Evolutionary conservation across 2,113 vertebrate species (phyloP), one percentile per base, ranked within the genome.

Genomic region (Platycercus adscitus): DNA sequence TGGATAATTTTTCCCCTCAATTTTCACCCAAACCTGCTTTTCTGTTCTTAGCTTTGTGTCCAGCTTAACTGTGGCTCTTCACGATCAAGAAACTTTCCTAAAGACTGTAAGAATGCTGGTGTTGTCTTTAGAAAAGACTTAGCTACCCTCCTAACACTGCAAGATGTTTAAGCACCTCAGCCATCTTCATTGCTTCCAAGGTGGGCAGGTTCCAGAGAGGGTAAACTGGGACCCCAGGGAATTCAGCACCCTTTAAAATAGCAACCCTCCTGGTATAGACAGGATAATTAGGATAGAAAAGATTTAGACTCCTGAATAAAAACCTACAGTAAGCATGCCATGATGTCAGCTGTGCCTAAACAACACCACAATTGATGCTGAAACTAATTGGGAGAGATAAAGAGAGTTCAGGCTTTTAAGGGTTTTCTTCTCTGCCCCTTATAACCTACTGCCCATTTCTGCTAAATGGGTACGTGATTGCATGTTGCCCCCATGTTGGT

Each of bases 341-440:
- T 20, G 44, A 90, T 13, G 60, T 18, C 89, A 66, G 28, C 20
- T 71, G 41, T 49, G 17, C 29, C 37, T 76, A 43, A 80, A 41
- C 0, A 0, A 29, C 28, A 17, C 1, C 2, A 43, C 10, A 50
- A 18, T 11, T 24, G 44, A 82, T 20, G 31, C 3, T 39, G 24
- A 88, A 85, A 71, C 33, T 37, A 73, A 37, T 4, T 10, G 28
- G 11, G 20, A 47, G 25, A 61, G 17, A 17, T 0, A 4, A 21
- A 20, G 17, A 81, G 6, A 31, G 15, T 58, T 66, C 13, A 35
- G 21, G 11, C 13, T 82, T 35, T 39, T 14, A 3, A n/a, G 33
- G 35, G 71, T 17, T 55, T 76, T 86, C 17, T 17, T 21, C 66
- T 53, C 41, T 60, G 21, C 17, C 33, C 33, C 26, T 90, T 20